A percentile compares a stretch with the other conserved stretches of the same genome.
Conservation (phyloP, 30 jellyfish, hydroid and myxozoan genomes). For the Hydractinia symbiolongicarpus region DNA sequence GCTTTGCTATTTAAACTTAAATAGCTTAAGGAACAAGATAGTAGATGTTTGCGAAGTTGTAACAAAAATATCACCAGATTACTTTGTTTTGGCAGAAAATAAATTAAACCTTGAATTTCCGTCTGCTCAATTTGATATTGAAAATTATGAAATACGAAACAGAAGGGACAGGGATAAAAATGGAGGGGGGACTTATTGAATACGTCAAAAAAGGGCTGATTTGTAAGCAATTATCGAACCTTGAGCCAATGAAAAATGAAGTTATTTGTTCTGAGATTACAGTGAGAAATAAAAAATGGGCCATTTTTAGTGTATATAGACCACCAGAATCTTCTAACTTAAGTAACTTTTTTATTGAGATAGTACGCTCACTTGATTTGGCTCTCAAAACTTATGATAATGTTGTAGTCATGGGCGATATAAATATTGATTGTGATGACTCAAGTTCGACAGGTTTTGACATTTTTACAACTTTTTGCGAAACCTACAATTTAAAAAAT, state of each 20-base stretch:
- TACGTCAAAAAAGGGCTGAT: conserved; percentile 7
- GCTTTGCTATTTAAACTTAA: neutral
- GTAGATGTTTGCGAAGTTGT: conserved; percentile 5
- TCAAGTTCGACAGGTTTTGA: too few relatives aligned
- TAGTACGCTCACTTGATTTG: too few relatives aligned
- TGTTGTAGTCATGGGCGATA: too few relatives aligned
- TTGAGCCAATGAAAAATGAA: too few relatives aligned
- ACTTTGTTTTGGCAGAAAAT: too few relatives aligned
- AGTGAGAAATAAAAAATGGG: neutral
- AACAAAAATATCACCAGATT: neutral
- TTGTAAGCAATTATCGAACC: conserved; percentile 8
- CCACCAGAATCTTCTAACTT: too few relatives aligned
- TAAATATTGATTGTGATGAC: too few relatives aligned
- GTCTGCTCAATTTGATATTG: neutral
- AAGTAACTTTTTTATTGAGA: too few relatives aligned
- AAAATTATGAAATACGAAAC: conserved; percentile 5
- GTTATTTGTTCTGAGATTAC: conserved; percentile 4
- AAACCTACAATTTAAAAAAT: too few relatives aligned
- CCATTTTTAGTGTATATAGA: neutral
- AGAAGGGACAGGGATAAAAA: conserved; percentile 8
- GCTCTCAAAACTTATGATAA: too few relatives aligned
- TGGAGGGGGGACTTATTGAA: conserved; percentile 10
- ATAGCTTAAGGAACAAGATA: conserved; percentile 1
- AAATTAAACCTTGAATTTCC: too few relatives aligned
- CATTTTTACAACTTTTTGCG: too few relatives aligned